These are phyloP conservation scores for Diachasma alloeum DNA, from an alignment of 1,140 invertebrate genomes.

Conservation along the genomic window DNA sequence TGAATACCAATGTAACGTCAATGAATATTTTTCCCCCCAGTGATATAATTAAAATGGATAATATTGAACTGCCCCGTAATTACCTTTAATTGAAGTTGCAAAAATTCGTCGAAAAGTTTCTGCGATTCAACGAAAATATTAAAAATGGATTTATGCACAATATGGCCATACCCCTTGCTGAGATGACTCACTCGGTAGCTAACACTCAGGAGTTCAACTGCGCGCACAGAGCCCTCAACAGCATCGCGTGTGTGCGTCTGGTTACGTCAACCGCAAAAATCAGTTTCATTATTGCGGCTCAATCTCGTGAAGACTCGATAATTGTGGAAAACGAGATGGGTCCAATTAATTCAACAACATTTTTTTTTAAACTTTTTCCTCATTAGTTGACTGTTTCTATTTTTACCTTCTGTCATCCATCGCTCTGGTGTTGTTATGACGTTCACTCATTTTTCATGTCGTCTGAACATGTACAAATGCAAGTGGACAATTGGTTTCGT, in stretches of 20 bases:
- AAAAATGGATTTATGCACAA: not conserved
- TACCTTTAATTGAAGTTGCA: not conserved
- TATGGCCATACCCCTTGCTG: not conserved
- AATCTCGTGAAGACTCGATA: conserved; percentile 41
- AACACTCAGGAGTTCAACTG: conserved; percentile 48
- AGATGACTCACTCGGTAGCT: not conserved
- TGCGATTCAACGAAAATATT: not conserved
- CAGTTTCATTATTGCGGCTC: conserved; percentile 47
- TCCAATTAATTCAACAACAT: conserved; percentile 33
- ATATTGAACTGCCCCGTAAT: not conserved
- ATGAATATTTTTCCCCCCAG: not conserved
- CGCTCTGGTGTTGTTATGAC: too few species aligned
- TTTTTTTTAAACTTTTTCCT: conserved; percentile 15
- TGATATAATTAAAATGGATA: conserved; percentile 5
- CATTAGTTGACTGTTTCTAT: not conserved
- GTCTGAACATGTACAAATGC: too few species aligned
- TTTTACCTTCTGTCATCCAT: too few species aligned
- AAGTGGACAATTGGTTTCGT: too few species aligned
- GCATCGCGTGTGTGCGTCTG: conserved; percentile 40
- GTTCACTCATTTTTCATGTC: too few species aligned
- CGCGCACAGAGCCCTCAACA: conserved; percentile 49
- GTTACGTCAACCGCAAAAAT: conserved; percentile 57
- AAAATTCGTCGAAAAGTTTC: not conserved
- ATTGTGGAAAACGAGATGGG: conserved; percentile 32
- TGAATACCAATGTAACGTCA: conserved; percentile 1